Percentiles rank a stretch among this genome's conserved stretches.
phyloP scores from a whole-genome alignment of 2,113 vertebrate species.

The Larimichthys crocea region DNA sequence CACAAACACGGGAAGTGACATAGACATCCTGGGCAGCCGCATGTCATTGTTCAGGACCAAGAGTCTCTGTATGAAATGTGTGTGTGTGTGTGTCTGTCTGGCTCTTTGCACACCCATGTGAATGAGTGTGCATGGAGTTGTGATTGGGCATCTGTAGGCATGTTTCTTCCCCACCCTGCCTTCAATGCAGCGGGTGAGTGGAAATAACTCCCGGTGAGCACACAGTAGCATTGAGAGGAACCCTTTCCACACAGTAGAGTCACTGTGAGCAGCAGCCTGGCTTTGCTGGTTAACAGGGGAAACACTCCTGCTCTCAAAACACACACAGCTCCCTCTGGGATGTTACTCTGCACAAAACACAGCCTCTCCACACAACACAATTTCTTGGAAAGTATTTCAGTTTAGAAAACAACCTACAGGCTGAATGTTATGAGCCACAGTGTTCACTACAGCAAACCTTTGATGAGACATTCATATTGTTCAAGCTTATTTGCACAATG shows the following conservation, averaged over 20 bases:
- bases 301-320: constrained; percentile 67
- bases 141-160: constrained; percentile 58
- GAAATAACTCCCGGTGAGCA: constrained; percentile 75
- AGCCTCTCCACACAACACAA: constrained; percentile 54
- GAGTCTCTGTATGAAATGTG: constrained; percentile 28
- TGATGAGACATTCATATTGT: constrained; percentile 18
- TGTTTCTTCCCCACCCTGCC: constrained; percentile 63
- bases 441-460: constrained; percentile 14
- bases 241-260: constrained; percentile 68
- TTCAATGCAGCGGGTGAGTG: constrained; percentile 53
- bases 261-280: constrained; percentile 72
- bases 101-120: constrained; percentile 42
- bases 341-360: constrained; percentile 54
- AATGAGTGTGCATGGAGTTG: constrained; percentile 44
- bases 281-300: constrained; percentile 62
- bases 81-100: constrained; percentile 29
- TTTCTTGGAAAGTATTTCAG: constrained; percentile 48
- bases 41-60: constrained; percentile 73
- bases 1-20: constrained; percentile 81
- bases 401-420: constrained; percentile 14
- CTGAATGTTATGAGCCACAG: background rate
- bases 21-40: constrained; percentile 74
- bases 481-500: background rate
- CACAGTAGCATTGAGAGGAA: constrained; percentile 75
- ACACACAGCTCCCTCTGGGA: constrained; percentile 56